A percentile compares a stretch with the other conserved stretches of the same genome.
These are phyloP conservation scores for Carettochelys insculpta DNA, from an alignment of 2,113 vertebrate species.

Conservation along the genomic window DNA sequence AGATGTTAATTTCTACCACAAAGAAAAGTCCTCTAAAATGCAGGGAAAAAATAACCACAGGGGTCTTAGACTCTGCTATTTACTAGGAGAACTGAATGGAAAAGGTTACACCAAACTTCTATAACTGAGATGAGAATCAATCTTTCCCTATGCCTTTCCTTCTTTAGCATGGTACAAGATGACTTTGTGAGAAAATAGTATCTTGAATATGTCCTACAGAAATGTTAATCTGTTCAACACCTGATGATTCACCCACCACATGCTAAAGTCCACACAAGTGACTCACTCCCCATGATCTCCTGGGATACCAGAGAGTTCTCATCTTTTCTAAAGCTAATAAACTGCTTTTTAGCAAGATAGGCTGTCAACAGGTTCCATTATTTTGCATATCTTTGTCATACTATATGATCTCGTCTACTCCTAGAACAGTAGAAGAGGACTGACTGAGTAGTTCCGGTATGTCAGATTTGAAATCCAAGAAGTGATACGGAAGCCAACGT, in stretches of 20 bases:
- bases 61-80: not conserved
- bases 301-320: conserved; percentile 54
- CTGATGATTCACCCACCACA: conserved; percentile 68
- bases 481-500: not conserved
- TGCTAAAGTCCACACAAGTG: conserved; percentile 58
- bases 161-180: conserved; percentile 8
- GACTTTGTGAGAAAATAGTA: not conserved
- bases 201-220: conserved; percentile 6
- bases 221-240: conserved; percentile 63
- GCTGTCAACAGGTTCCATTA: not conserved
- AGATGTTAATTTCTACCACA: not conserved
- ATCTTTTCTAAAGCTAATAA: conserved; percentile 57
- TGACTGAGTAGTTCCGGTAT: not conserved
- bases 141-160: not conserved
- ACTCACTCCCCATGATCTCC: conserved; percentile 63
- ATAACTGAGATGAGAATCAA: not conserved
- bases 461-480: not conserved
- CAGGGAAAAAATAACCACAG: not conserved
- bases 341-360: conserved; percentile 14
- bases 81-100: not conserved
- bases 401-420: not conserved
- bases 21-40: not conserved
- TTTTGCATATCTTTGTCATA: not conserved
- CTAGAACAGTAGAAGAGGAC: not conserved
- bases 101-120: not conserved